A percentile compares a stretch with the other conserved stretches of the same genome.
Conservation (phyloP, 2,797 vertebrate species). For the Trachops cirrhosus region DNA sequence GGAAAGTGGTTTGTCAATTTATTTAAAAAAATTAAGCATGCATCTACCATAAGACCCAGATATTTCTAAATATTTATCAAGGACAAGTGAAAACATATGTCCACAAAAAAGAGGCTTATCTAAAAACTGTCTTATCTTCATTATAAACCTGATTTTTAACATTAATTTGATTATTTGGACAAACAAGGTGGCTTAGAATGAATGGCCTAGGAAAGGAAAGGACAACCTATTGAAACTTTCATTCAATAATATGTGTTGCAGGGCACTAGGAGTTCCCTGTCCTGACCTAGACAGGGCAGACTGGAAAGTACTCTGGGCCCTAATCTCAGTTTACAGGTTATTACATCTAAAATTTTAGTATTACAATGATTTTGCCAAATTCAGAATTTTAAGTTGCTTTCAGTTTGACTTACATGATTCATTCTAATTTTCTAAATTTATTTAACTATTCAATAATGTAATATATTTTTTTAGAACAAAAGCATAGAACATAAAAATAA, state of each 20-base stretch:
- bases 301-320: background rate
- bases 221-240: background rate
- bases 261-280: background rate
- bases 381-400: background rate
- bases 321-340: background rate
- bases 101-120: background rate
- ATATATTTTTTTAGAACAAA: background rate
- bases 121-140: background rate
- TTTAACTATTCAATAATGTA: background rate
- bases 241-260: background rate
- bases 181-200: background rate
- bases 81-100: background rate
- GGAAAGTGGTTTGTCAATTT: background rate
- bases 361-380: background rate
- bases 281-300: background rate
- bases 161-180: background rate
- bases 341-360: background rate
- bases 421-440: background rate
- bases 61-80: background rate
- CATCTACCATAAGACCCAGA: background rate
- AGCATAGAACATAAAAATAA: background rate
- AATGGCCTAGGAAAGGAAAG: too few relatives aligned
- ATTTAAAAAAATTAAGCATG: background rate
- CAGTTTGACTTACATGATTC: background rate
- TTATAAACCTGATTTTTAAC: background rate